Evolutionary conservation across 2,888 invertebrate genomes (phyloP).

Genomic region (Rhagium mordax): DNA sequence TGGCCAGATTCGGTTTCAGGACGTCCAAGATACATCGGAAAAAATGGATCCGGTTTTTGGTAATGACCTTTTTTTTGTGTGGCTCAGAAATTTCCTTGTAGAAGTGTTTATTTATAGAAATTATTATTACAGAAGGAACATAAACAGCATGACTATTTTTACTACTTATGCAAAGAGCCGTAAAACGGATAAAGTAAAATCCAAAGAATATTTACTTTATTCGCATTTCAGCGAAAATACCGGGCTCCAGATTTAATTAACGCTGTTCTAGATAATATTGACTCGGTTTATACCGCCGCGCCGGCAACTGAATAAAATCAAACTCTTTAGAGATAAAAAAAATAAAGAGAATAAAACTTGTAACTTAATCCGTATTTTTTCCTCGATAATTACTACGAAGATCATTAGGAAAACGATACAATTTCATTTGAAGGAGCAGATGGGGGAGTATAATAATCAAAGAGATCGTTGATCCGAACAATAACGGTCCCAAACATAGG

Average conservation of each 20-base stretch:
- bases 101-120: too few relatives aligned
- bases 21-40: too few relatives aligned
- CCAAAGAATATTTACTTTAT: neutral
- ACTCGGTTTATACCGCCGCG: neutral
- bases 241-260: neutral
- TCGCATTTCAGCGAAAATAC: neutral
- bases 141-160: too few relatives aligned
- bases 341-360: conserved; percentile 16
- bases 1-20: too few relatives aligned
- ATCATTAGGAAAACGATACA: conserved; percentile 31
- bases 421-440: conserved; percentile 29
- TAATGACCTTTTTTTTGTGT: too few relatives aligned
- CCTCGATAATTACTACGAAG: conserved; percentile 18
- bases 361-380: conserved; percentile 9
- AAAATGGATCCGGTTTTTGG: too few relatives aligned
- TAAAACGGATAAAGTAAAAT: neutral
- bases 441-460: conserved; percentile 33
- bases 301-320: conserved; percentile 2
- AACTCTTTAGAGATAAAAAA: neutral
- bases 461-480: conserved; percentile 33
- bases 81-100: too few relatives aligned
- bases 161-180: too few relatives aligned
- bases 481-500: conserved; percentile 27
- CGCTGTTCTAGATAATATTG: neutral
- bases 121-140: too few relatives aligned